phyloP scores from a whole-genome alignment of 2,113 vertebrate species.

The Barbus barbus region DNA sequence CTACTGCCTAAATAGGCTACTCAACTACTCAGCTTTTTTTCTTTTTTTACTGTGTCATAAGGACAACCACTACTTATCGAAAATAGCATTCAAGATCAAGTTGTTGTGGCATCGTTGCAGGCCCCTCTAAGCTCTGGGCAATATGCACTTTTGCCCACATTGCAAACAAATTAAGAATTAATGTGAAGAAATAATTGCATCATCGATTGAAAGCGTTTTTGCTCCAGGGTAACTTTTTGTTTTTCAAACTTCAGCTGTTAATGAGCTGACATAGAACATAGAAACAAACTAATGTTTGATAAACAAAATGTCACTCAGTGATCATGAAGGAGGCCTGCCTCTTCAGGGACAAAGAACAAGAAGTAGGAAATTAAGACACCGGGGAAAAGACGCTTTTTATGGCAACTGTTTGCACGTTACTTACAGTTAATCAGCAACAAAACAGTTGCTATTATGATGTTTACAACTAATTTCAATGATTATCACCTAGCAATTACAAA shows the following conservation, averaged over 20 bases:
- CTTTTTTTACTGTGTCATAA: too few relatives aligned
- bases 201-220: not conserved
- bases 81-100: too few relatives aligned
- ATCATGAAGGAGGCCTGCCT: not conserved
- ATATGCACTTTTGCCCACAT: too few relatives aligned
- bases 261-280: not conserved
- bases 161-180: too few relatives aligned
- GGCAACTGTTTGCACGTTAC: slow-evolving; percentile 17
- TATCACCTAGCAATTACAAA: not conserved
- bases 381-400: slow-evolving; percentile 30
- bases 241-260: not conserved
- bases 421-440: not conserved
- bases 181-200: too few relatives aligned
- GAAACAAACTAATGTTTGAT: not conserved
- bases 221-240: not conserved
- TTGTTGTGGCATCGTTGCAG: too few relatives aligned
- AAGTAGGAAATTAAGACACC: slow-evolving; percentile 36
- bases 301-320: slow-evolving; percentile 13
- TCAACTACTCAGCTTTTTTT: too few relatives aligned
- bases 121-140: too few relatives aligned
- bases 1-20: too few relatives aligned
- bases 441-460: not conserved
- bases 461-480: not conserved
- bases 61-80: too few relatives aligned
- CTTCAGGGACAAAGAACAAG: slow-evolving; percentile 12